Evolutionary conservation across 2,888 invertebrate species (phyloP), one percentile per base, ranked within the genome.

Genomic region (Alloscopus bannaensis): DNA sequence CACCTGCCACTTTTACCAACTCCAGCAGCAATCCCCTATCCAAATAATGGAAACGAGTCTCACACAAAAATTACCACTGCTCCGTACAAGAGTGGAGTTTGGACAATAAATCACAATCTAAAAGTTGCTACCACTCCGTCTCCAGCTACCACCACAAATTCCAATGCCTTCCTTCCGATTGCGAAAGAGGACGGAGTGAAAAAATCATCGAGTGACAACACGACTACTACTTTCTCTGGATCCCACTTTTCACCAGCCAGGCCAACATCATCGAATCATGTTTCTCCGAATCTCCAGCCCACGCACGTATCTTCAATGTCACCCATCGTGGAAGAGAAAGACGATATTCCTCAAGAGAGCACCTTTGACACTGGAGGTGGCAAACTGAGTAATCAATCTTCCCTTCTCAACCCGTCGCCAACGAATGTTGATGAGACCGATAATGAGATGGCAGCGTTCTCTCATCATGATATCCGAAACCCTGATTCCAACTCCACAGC

Each of bases 31-130:
- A 45, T 18, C 13, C 4, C 8, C n/a, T 60, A 62, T 71, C 47
- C 47, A 29, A 62, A 57, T 31, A 70, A 55, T 62, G 62, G 28
- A 42, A 57, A 52, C 42, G 50, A 72, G 64, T 50, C 36, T 66
- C 66, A 50, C 57, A 59, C 18, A 75, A 50, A 75, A 66, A 66
- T 75, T 76, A 77, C 50, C n/a, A n/a, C n/a, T n/a, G n/a, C n/a
- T 52, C 57, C 36, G 64, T 42, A 50, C 45, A 45, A 45, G n/a
- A 45, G 3, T 22, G 45, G 26, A 13, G 59, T 62, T 29, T 69
- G 62, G 68, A 68, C 52, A 69, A 77, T 77, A 64, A 62, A 77
- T 77, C 77, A 77, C 69, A 70, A 69, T 62, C 36, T n/a, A n/a
- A n/a, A n/a, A n/a, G n/a, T n/a, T n/a, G n/a, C 45, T 55, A 55